Base-by-base conservation (phyloP, 2,888 invertebrate genomes). In the Ochropacha duplaris region DNA sequence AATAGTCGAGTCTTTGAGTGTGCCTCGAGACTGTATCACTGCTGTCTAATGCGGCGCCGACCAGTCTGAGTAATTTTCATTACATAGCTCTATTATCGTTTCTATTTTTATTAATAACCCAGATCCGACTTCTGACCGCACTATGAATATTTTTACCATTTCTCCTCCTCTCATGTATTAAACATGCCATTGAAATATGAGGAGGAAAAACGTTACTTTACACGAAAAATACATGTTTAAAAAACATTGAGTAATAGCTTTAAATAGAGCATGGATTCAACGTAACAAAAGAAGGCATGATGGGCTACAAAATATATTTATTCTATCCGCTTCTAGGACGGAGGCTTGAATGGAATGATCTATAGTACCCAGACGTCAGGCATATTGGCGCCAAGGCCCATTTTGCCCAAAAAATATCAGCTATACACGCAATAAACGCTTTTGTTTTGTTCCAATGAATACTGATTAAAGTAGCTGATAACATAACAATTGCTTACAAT, bases 121-220 rank as follows among this genome's bases (percentile, higher is more conserved):
- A 51, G 58, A 64, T 61, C 67, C 64, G 66, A 65, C 66, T 62
- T 57, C 66, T 72, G 72, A 70, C 72, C 71, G 69, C 67, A 58
- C 61, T 55, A 61, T 60, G 71, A 74, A 74, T 76, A 75, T 74
- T 75, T 78, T 72, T 68, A 65, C 64, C 60, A 61, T 65, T 65
- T 62, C 65, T 74, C 71, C 65, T 64, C 68, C 69, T 68, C 75
- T 86, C 81, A 85, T 86, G 79, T 76, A 81, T 85, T 77, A 85
- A 75, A 81, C 78, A 84, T 83, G 54, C 62, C 55, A 26, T 28
- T 11, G 39, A 24, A 49, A 52, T 34, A 34, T 34, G 28, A 14
- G 28, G 28, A 26, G 26, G 8, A n/a, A n/a, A 50, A 16, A 11
- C 12, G 12, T 36, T 3, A 36, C 24, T 24, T 24, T 24, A 24